Evolutionary conservation across 1,140 invertebrate species (phyloP).

Genomic region (Drosophila insularis): DNA sequence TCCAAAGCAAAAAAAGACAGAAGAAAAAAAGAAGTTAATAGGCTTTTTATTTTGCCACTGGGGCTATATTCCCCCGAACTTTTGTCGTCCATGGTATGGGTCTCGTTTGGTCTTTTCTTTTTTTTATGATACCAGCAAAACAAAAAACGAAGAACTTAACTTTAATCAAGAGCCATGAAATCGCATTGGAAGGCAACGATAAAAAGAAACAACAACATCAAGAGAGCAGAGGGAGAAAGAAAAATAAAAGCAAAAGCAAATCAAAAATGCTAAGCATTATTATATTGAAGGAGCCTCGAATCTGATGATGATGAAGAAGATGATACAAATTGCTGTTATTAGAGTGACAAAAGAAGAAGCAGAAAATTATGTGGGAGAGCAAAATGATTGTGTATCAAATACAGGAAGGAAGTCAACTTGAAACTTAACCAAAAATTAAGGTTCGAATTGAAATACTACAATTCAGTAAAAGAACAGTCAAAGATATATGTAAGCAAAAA

Average conservation of each 20-base stretch:
- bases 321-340: conserved; percentile 75
- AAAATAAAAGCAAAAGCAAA: conserved; percentile 42
- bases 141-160: conserved; percentile 41
- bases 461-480: too few relatives aligned
- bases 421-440: background rate
- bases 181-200: conserved; percentile 67
- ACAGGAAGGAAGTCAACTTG: conserved; percentile 18
- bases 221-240: conserved; percentile 5
- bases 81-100: background rate
- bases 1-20: background rate
- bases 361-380: conserved; percentile 4
- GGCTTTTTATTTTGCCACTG: conserved; percentile 29
- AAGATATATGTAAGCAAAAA: too few relatives aligned
- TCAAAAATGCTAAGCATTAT: conserved; percentile 74
- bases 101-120: background rate
- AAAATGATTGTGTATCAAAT: background rate
- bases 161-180: conserved; percentile 73
- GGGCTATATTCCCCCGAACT: background rate
- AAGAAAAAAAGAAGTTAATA: conserved; percentile 32
- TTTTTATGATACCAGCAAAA: conserved; percentile 36
- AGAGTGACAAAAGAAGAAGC: conserved; percentile 20
- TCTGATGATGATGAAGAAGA: conserved; percentile 38
- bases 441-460: background rate
- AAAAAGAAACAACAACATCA: background rate
- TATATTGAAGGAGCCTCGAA: conserved; percentile 44